Evolutionary conservation across 2,113 vertebrate species (phyloP).

Genomic region (Beaufortia kweichowensis): DNA sequence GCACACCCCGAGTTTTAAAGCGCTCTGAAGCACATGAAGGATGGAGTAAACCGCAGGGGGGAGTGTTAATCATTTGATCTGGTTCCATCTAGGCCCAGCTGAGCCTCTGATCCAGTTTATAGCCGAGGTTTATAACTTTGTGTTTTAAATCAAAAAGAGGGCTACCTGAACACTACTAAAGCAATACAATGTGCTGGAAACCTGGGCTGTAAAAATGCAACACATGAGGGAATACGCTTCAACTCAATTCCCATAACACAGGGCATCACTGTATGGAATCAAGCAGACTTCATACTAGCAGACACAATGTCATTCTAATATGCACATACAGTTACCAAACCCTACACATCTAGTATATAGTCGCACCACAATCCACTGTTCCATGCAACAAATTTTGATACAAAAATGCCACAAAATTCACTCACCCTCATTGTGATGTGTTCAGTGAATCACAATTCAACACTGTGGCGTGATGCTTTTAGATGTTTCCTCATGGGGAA

Average conservation of each 20-base stretch:
- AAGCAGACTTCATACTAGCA: background rate
- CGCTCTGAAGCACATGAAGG: conserved; percentile 4
- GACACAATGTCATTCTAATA: background rate
- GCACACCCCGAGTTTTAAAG: conserved; percentile 44
- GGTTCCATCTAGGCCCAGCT: conserved; percentile 16
- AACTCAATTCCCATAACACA: background rate
- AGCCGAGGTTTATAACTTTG: background rate
- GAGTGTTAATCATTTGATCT: conserved; percentile 21
- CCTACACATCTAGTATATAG: background rate
- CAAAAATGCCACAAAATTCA: conserved; percentile 7
- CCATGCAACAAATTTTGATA: background rate
- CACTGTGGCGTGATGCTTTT: background rate
- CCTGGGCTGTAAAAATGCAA: background rate
- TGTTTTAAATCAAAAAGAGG: conserved; percentile 23
- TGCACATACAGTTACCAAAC: background rate
- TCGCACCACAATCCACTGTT: background rate
- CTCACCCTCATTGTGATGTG: conserved; percentile 33
- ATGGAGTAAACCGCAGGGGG: background rate
- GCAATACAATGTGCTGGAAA: background rate
- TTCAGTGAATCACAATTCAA: background rate
- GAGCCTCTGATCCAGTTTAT: conserved; percentile 36
- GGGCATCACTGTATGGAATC: background rate
- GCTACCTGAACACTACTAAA: conserved; percentile 19
- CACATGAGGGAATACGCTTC: background rate
- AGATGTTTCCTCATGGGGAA: conserved; percentile 13